phyloP scores from a whole-genome alignment of 2,797 vertebrate genomes.

The Syncerus caffer region DNA sequence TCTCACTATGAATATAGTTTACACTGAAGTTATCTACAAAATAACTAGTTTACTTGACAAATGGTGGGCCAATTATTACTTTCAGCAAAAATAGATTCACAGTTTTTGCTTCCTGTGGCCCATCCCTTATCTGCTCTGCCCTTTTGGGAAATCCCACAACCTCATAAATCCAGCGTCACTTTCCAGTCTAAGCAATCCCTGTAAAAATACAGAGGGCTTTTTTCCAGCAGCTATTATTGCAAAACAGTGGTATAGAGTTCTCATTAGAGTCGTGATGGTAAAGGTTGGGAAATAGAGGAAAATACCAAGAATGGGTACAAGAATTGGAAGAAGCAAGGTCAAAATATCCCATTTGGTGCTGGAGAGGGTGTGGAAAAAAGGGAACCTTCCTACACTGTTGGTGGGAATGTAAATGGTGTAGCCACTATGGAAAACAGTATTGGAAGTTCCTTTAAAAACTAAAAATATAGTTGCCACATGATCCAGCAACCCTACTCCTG shows the following conservation, averaged over 20 bases:
- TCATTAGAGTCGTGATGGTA: not conserved
- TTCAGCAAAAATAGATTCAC: not conserved
- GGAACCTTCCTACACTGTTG: not conserved
- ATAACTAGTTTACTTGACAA: not conserved
- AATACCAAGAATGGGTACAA: not conserved
- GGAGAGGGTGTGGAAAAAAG: not conserved
- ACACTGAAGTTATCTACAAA: slow-evolving; percentile 12
- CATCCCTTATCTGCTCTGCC: not conserved
- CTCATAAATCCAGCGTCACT: not conserved
- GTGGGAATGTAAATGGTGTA: not conserved
- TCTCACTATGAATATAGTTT: not conserved
- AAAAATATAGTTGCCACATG: not conserved
- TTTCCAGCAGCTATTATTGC: not conserved
- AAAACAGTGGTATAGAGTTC: not conserved
- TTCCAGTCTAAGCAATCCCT: not conserved
- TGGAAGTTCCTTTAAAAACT: not conserved
- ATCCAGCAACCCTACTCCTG: not conserved
- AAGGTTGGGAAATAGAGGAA: not conserved
- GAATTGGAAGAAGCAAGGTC: not conserved
- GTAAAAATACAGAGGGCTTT: not conserved
- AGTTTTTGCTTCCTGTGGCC: not conserved
- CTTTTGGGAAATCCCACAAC: not conserved
- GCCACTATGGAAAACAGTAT: not conserved
- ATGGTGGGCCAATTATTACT: not conserved
- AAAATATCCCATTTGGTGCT: not conserved